Conservation (phyloP, 2,797 vertebrate genomes). For the Malacoraja senta region DNA sequence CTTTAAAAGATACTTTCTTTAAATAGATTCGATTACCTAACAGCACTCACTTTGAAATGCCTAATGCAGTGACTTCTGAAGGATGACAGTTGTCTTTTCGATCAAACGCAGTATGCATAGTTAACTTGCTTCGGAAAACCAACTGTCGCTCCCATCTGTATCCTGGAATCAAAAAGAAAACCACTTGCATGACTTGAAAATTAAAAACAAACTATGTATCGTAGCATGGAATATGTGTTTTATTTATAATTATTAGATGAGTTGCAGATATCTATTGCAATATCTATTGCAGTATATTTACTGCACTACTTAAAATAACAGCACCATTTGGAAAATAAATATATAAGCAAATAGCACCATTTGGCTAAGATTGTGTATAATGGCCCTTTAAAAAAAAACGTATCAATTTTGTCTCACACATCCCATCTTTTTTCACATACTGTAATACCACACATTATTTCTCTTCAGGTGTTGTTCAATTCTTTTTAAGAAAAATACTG, state of each 20-base stretch:
- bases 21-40: background rate
- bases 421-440: background rate
- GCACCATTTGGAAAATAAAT: background rate
- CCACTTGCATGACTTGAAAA: background rate
- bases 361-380: background rate
- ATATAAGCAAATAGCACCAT: background rate
- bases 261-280: background rate
- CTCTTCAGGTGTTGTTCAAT: background rate
- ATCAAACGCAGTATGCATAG: conserved; percentile 97
- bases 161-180: conserved; percentile 57
- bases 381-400: background rate
- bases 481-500: background rate
- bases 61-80: conserved; percentile 83
- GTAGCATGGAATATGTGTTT: background rate
- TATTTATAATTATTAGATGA: background rate
- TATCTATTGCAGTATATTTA: background rate
- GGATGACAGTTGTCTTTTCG: conserved; percentile 95
- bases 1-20: background rate
- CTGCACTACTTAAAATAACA: background rate
- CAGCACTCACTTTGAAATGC: conserved; percentile 84
- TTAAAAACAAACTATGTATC: background rate
- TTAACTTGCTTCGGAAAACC: conserved; percentile 94
- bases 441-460: background rate
- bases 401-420: background rate
- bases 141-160: conserved; percentile 96